Percentiles rank a stretch among this genome's conserved stretches.
Evolutionary conservation across 2,113 vertebrate species (phyloP).

Genomic region (Thalassoma bifasciatum): DNA sequence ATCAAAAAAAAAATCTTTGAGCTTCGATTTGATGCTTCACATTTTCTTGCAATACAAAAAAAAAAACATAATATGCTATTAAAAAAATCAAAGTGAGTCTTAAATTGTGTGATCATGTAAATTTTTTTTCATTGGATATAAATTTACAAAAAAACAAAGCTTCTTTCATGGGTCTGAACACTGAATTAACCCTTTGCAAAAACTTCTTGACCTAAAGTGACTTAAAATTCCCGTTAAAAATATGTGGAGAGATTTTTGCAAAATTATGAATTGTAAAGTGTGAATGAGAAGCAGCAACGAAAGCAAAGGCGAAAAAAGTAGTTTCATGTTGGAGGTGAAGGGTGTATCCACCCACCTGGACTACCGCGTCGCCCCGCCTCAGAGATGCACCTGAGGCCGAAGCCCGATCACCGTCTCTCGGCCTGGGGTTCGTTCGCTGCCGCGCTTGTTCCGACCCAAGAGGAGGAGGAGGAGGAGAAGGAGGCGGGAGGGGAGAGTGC

Average conservation of each 20-base stretch:
- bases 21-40: background rate
- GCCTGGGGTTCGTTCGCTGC: slow-evolving; percentile 33
- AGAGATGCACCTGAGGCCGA: slow-evolving; percentile 82
- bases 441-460: slow-evolving; percentile 43
- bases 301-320: background rate
- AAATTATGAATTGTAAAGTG: background rate
- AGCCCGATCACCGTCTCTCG: slow-evolving; percentile 73
- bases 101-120: background rate
- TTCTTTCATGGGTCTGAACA: too few species aligned
- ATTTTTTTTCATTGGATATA: too few species aligned
- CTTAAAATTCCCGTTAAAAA: background rate
- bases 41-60: background rate
- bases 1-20: background rate
- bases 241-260: background rate
- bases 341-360: slow-evolving; percentile 75
- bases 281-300: background rate
- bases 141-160: too few species aligned
- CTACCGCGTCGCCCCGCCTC: slow-evolving; percentile 79
- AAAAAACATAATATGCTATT: background rate
- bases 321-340: background rate
- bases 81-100: background rate
- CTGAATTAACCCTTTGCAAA: background rate
- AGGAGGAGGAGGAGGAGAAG: slow-evolving; percentile 11
- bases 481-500: slow-evolving; percentile 18
- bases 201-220: slow-evolving; percentile 10